Evolutionary conservation across 2,888 invertebrate genomes (phyloP).

Genomic region (Eupithecia subfuscata): DNA sequence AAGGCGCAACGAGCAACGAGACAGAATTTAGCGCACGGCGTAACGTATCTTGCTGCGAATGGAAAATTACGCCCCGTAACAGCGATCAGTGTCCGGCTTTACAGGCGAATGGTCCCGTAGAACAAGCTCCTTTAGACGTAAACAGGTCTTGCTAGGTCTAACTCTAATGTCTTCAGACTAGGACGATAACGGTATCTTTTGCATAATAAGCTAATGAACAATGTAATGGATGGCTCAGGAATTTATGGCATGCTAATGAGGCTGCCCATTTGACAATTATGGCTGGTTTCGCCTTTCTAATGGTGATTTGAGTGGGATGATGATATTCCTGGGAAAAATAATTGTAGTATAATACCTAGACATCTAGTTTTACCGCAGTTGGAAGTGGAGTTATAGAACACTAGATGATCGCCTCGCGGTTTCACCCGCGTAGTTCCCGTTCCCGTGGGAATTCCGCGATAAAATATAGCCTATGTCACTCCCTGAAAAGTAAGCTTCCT

Average conservation of each 20-base stretch:
- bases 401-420: too few relatives aligned
- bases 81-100: not conserved
- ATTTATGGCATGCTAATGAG: constrained; percentile 20
- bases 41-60: too few relatives aligned
- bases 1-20: too few relatives aligned
- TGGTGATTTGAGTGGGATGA: not conserved
- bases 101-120: not conserved
- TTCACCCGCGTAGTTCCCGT: too few relatives aligned
- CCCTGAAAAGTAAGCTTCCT: too few relatives aligned
- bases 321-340: not conserved
- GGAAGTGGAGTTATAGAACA: too few relatives aligned
- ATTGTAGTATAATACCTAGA: not conserved
- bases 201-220: constrained; percentile 40
- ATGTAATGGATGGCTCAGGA: constrained; percentile 3
- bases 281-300: constrained; percentile 10
- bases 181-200: constrained; percentile 43
- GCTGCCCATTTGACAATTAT: not conserved
- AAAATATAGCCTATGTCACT: too few relatives aligned
- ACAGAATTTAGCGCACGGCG: too few relatives aligned
- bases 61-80: too few relatives aligned
- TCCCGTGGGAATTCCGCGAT: too few relatives aligned
- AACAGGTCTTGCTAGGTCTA: not conserved
- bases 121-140: not conserved
- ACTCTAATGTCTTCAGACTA: constrained; percentile 1
- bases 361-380: too few relatives aligned